Evolutionary conservation across 2,113 vertebrate species (phyloP).

Genomic region (Arizona elegans): DNA sequence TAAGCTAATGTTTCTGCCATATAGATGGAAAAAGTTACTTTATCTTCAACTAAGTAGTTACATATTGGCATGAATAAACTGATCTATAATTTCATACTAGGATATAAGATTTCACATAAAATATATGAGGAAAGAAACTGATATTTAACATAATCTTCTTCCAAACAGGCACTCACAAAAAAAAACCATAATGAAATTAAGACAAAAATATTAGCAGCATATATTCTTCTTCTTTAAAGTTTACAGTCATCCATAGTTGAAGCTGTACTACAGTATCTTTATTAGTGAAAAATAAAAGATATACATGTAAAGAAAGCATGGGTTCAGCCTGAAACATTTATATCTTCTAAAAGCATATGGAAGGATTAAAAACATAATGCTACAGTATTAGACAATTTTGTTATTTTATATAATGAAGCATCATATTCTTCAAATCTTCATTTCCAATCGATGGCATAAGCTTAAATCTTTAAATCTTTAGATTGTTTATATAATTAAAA

Average conservation of each 20-base stretch:
- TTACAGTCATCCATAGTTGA: neutral
- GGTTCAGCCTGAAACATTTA: neutral
- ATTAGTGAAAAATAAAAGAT: neutral
- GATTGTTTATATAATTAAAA: neutral
- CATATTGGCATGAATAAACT: neutral
- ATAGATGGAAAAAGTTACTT: neutral
- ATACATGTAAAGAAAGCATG: neutral
- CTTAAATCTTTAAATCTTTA: neutral
- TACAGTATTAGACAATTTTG: neutral
- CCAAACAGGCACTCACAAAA: neutral
- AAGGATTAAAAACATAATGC: neutral
- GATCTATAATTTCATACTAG: no score
- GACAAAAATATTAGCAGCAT: neutral
- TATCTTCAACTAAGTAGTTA: neutral
- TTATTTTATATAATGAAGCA: neutral
- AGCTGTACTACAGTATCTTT: neutral
- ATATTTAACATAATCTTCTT: neutral
- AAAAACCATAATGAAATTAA: neutral
- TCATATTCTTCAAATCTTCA: neutral
- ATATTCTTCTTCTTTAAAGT: neutral
- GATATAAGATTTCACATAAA: neutral
- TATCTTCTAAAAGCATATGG: rapidly evolving
- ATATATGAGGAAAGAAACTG: neutral
- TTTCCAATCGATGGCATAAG: neutral
- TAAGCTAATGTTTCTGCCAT: neutral